Evolutionary conservation across 2,113 vertebrate genomes (phyloP).

Genomic region (Aegypius monachus): DNA sequence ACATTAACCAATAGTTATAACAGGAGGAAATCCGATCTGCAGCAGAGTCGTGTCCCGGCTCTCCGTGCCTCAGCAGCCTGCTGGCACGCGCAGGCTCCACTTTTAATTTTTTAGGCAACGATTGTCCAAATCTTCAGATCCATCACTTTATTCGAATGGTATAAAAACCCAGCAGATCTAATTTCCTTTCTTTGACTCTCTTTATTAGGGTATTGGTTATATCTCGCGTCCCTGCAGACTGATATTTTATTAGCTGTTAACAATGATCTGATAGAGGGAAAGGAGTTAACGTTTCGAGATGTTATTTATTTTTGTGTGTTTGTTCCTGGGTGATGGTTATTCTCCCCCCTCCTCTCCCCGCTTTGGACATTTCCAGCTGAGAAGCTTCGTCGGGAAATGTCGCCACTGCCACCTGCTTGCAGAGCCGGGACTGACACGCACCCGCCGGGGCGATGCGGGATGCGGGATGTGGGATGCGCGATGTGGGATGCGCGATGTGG

Average conservation of each 20-base stretch:
- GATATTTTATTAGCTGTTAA: conserved; percentile 66
- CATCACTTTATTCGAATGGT: not conserved
- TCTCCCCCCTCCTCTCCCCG: not conserved
- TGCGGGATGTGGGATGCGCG: rapidly evolving
- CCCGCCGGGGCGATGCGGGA: not conserved
- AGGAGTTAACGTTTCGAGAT: conserved; percentile 59
- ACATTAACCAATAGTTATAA: not conserved
- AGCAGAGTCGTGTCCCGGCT: not conserved
- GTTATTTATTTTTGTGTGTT: conserved; percentile 63
- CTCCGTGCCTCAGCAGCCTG: not conserved
- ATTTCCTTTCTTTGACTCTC: conserved; percentile 23
- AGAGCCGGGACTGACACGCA: conserved; percentile 58
- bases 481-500: rapidly evolving
- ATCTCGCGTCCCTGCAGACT: conserved; percentile 55
- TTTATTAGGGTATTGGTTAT: conserved; percentile 44
- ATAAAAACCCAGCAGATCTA: conserved; percentile 1
- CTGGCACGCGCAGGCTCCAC: not conserved
- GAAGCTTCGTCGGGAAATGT: conserved; percentile 71
- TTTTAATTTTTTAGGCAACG: conserved; percentile 7
- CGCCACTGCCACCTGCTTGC: conserved; percentile 80
- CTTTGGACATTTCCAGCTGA: conserved; percentile 48
- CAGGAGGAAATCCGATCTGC: not conserved
- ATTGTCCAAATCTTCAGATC: not conserved
- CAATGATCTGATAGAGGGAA: conserved; percentile 56
- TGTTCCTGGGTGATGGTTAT: not conserved